phyloP scores from a whole-genome alignment of 1,140 invertebrate genomes.

The Formica selysi region DNA sequence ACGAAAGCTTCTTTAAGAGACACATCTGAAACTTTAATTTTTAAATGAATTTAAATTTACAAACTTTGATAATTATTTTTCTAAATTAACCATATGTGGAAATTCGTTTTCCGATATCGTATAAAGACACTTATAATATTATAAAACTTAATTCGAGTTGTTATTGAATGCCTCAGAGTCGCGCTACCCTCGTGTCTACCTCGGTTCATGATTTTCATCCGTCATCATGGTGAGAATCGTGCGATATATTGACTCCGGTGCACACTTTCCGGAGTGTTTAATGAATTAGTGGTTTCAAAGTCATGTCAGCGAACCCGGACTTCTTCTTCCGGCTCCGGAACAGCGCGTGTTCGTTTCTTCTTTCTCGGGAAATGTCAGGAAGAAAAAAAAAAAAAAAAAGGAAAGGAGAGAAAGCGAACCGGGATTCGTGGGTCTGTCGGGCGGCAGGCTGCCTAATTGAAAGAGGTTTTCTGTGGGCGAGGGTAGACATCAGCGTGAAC shows the following conservation, averaged over 20 bases:
- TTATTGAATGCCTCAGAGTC: background rate
- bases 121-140: background rate
- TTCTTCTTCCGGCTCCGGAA: background rate
- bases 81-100: background rate
- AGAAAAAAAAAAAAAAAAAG: slow-evolving; percentile 58
- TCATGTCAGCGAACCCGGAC: slow-evolving; percentile 33
- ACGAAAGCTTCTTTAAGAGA: too few relatives aligned
- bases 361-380: slow-evolving; percentile 24
- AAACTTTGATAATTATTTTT: background rate
- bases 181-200: background rate
- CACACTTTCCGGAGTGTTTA: background rate
- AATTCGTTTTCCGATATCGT: slow-evolving; percentile 6
- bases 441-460: slow-evolving; percentile 80
- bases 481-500: slow-evolving; percentile 80
- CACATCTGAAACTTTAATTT: background rate
- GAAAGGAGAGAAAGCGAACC: slow-evolving; percentile 66
- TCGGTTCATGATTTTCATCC: background rate
- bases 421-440: slow-evolving; percentile 49
- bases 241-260: slow-evolving; percentile 39
- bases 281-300: slow-evolving; percentile 56
- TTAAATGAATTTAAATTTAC: slow-evolving; percentile 19
- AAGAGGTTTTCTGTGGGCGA: slow-evolving; percentile 79
- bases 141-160: background rate
- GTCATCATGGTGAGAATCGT: background rate
- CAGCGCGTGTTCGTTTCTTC: slow-evolving; percentile 10